A percentile compares a stretch with the other conserved stretches of the same genome.
Evolutionary conservation across 2,113 vertebrate species (phyloP).

Genomic region (Hepsetus odoe): DNA sequence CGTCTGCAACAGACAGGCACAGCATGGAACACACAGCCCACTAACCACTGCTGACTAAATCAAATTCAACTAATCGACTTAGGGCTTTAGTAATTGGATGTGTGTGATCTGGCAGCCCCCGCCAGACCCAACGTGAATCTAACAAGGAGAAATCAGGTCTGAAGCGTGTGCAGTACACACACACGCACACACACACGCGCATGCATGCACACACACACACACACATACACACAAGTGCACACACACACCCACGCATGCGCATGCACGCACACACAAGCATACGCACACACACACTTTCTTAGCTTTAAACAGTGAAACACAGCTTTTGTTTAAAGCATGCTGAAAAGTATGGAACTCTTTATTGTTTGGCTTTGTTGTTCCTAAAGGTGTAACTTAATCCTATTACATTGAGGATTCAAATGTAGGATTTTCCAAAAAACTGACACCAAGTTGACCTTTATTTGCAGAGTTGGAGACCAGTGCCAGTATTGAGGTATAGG

Average conservation of each 20-base stretch:
- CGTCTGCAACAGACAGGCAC: constrained; percentile 12
- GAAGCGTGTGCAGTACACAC: background rate
- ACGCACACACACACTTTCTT: too few species aligned
- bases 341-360: too few species aligned
- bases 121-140: constrained; percentile 3
- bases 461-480: too few species aligned
- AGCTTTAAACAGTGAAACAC: too few species aligned
- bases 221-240: background rate
- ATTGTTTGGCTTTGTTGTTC: too few species aligned
- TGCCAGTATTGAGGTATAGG: too few species aligned
- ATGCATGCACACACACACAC: background rate
- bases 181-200: constrained; percentile 13
- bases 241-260: background rate
- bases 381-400: too few species aligned
- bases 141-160: constrained; percentile 16
- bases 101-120: constrained; percentile 31
- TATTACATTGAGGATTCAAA: too few species aligned
- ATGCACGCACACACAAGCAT: too few species aligned
- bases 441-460: too few species aligned
- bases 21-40: constrained; percentile 26
- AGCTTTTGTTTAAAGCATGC: too few species aligned
- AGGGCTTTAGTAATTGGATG: constrained; percentile 40
- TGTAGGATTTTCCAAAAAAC: too few species aligned
- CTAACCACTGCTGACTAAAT: constrained; percentile 43
- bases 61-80: constrained; percentile 44